Evolutionary conservation across 1,140 invertebrate genomes (phyloP).

Genomic region (Steinernema feltiae): DNA sequence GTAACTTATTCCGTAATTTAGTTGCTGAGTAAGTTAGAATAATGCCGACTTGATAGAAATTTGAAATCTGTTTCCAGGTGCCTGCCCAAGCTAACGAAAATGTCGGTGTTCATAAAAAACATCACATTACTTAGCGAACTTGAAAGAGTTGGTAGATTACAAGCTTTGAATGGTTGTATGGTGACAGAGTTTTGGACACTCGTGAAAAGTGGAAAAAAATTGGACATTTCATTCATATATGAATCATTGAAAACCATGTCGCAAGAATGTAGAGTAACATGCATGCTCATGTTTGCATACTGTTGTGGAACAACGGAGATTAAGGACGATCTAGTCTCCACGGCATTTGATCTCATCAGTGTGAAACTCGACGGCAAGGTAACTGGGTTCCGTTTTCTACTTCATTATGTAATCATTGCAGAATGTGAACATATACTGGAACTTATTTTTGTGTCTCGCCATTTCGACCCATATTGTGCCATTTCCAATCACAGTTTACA

Average conservation of each 20-base stretch:
- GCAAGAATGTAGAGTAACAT: background rate
- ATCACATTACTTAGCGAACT: background rate
- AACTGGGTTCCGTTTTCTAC: background rate
- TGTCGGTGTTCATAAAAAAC: background rate
- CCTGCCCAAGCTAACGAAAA: background rate
- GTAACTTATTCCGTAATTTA: background rate
- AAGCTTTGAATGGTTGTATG: background rate
- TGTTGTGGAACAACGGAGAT: background rate
- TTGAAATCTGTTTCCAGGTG: background rate
- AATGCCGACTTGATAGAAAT: no score
- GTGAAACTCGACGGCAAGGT: background rate
- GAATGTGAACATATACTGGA: background rate
- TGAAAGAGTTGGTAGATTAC: background rate
- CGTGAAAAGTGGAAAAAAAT: background rate
- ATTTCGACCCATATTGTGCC: background rate
- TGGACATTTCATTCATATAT: background rate
- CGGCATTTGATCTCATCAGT: background rate
- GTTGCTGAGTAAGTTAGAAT: background rate
- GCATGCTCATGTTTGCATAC: background rate
- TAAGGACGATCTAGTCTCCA: background rate
- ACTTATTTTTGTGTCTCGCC: background rate
- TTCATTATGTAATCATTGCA: background rate
- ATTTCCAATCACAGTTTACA: background rate
- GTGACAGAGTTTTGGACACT: background rate
- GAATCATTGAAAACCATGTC: background rate